These are phyloP conservation scores for Carassius gibelio DNA, from an alignment of 2,113 vertebrate genomes.

Conservation along the genomic window DNA sequence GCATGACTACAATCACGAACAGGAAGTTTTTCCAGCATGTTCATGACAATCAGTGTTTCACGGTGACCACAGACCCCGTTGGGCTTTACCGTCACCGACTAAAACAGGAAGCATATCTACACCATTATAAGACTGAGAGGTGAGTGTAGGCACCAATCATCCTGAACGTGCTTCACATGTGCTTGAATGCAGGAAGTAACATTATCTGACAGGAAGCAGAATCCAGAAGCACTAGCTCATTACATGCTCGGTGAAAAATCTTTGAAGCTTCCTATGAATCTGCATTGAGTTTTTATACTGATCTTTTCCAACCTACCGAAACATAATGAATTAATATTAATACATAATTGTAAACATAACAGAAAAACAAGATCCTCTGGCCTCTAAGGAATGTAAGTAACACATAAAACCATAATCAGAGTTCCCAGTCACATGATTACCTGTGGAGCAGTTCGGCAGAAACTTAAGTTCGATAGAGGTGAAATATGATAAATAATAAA, in stretches of 20 bases:
- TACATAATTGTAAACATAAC: conserved; percentile 57
- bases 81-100: conserved; percentile 14
- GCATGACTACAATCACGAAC: conserved; percentile 70
- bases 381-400: conserved; percentile 51
- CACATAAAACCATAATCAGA: conserved; percentile 23
- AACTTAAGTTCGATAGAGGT: not conserved
- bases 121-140: conserved; percentile 3
- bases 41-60: conserved; percentile 42
- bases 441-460: conserved; percentile 19
- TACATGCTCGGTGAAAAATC: conserved; percentile 16
- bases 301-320: conserved; percentile 58
- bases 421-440: not conserved
- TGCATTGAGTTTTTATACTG: conserved; percentile 26
- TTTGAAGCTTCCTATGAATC: conserved; percentile 42
- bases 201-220: conserved; percentile 65
- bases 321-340: conserved; percentile 56
- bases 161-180: conserved; percentile 54
- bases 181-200: conserved; percentile 65
- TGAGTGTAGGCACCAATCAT: conserved; percentile 38
- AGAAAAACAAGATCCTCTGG: conserved; percentile 31
- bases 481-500: conserved; percentile 26
- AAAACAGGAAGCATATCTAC: conserved; percentile 44
- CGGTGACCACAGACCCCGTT: conserved; percentile 36
- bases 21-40: conserved; percentile 67
- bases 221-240: conserved; percentile 57